phyloP scores from a whole-genome alignment of 2,888 invertebrate species.

The Apotomis turbidana region DNA sequence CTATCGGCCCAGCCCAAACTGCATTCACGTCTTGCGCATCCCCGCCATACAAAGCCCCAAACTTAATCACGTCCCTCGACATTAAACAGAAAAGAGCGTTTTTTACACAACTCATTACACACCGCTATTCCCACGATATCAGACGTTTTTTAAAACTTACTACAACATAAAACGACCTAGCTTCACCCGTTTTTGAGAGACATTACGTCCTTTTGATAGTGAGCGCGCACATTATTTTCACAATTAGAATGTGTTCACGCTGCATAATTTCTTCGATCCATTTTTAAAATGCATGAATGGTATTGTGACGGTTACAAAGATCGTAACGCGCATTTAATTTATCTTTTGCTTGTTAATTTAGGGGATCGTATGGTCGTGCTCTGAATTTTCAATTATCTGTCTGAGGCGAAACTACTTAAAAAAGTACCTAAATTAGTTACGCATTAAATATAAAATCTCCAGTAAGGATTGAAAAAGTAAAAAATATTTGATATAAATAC shows the following conservation, averaged over 20 bases:
- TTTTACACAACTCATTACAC: constrained; percentile 75
- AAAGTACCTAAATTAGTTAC: neutral
- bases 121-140: constrained; percentile 76
- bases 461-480: neutral
- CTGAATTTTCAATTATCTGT: constrained; percentile 11
- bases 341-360: constrained; percentile 52
- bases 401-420: neutral
- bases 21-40: constrained; percentile 76
- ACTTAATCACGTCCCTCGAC: constrained; percentile 76
- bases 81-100: constrained; percentile 68
- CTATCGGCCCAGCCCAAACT: constrained; percentile 58
- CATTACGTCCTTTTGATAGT: constrained; percentile 49
- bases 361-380: constrained; percentile 17
- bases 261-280: constrained; percentile 73
- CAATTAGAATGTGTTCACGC: constrained; percentile 82
- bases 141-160: constrained; percentile 54
- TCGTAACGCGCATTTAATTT: constrained; percentile 66
- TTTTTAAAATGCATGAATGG: constrained; percentile 67
- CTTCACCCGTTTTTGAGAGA: neutral
- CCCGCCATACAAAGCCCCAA: constrained; percentile 77
- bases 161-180: neutral
- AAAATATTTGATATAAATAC: too few relatives aligned
- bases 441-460: neutral
- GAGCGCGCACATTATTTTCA: constrained; percentile 56
- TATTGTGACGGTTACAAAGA: constrained; percentile 58